phyloP scores from a whole-genome alignment of 2,113 vertebrate species.

The Neoarius graeffei region DNA sequence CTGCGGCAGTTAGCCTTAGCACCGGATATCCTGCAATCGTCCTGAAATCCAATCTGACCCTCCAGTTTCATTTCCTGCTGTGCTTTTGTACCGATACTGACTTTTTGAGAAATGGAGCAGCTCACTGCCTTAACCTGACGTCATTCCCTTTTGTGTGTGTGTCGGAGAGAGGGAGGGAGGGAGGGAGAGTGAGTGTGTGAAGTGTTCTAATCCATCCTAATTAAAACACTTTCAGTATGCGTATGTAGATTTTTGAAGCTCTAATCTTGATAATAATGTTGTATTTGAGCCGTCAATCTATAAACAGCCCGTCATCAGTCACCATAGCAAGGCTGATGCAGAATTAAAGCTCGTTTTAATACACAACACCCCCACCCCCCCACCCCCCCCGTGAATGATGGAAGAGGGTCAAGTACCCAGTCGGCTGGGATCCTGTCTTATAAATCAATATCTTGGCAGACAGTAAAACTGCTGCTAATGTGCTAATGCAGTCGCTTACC shows the following conservation, averaged over 20 bases:
- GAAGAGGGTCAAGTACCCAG: slow-evolving; percentile 3
- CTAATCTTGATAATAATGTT: background rate
- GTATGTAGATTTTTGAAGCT: background rate
- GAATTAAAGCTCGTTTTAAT: background rate
- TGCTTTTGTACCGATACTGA: background rate
- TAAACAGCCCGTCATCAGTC: background rate
- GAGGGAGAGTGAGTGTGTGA: background rate
- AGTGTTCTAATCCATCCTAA: background rate
- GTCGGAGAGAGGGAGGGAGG: background rate
- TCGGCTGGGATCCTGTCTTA: background rate
- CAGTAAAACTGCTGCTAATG: slow-evolving; percentile 11
- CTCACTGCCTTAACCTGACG: background rate
- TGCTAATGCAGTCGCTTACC: slow-evolving; percentile 33
- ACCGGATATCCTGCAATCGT: background rate
- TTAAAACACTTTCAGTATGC: background rate
- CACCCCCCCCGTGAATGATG: background rate
- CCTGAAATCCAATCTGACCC: slow-evolving; percentile 18
- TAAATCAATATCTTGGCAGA: slow-evolving; percentile 31
- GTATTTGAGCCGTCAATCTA: background rate
- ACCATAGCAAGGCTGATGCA: background rate
- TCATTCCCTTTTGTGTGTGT: background rate
- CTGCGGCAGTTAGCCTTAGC: background rate
- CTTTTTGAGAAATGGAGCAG: background rate
- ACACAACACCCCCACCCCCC: too few species aligned
- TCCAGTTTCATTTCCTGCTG: slow-evolving; percentile 7